phyloP scores from a whole-genome alignment of 2,113 vertebrate species.

The Electrona antarctica region DNA sequence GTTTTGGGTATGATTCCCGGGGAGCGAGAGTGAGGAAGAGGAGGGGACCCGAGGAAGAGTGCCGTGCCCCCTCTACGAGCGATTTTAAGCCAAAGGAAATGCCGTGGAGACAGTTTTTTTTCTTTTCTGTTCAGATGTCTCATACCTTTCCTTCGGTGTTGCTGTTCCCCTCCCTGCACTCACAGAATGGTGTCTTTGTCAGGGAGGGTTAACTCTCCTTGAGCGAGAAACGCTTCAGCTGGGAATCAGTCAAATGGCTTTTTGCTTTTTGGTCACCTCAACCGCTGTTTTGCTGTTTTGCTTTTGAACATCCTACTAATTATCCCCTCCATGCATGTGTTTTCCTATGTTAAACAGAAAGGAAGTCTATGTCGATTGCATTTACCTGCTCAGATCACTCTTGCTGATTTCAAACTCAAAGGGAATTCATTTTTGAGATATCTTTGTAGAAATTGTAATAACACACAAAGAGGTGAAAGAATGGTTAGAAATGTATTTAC shows the following conservation, averaged over 20 bases:
- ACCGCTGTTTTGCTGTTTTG: conserved; percentile 20
- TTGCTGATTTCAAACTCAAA: conserved; percentile 33
- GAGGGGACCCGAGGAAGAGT: conserved; percentile 33
- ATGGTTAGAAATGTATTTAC: conserved; percentile 35
- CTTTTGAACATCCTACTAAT: conserved; percentile 48
- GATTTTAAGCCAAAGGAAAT: conserved; percentile 62
- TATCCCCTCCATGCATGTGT: conserved; percentile 21
- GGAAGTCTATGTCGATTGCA: conserved; percentile 33
- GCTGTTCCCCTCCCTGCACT: conserved; percentile 48
- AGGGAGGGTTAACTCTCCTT: conserved; percentile 23
- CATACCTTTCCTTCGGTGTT: conserved; percentile 69
- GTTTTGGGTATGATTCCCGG: conserved; percentile 24
- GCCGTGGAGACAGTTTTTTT: conserved; percentile 47
- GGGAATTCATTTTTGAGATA: conserved; percentile 22
- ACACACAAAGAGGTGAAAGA: conserved; percentile 22
- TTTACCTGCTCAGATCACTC: conserved; percentile 45
- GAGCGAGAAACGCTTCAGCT: conserved; percentile 40
- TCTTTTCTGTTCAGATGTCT: conserved; percentile 60
- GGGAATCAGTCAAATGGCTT: conserved; percentile 24
- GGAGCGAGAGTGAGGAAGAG: conserved; percentile 6
- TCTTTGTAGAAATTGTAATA: conserved; percentile 41
- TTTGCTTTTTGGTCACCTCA: conserved; percentile 12
- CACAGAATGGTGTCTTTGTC: conserved; percentile 75
- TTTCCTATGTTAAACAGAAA: conserved; percentile 43
- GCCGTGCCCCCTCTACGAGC: conserved; percentile 29